Evolutionary conservation across 92 coral and sea anemone species (phyloP).

Genomic region (Pocillopora meandrina): DNA sequence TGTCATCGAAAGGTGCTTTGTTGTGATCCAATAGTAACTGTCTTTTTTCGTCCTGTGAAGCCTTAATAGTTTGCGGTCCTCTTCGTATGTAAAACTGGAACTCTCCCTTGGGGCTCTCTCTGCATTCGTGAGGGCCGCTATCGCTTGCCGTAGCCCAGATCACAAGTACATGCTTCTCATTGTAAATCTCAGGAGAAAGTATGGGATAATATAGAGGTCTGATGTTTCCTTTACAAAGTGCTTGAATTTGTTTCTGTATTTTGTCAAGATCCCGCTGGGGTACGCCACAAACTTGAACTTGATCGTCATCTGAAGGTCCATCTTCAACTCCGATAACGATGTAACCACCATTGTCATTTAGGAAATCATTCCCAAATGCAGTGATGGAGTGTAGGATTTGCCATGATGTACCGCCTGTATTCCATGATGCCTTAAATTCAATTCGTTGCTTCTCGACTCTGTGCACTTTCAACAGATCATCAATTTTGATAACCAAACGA

Average conservation of each 20-base stretch:
- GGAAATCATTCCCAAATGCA: slow-evolving; percentile 72
- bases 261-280: slow-evolving; percentile 40
- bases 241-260: slow-evolving; percentile 51
- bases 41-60: slow-evolving; percentile 24
- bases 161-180: slow-evolving; percentile 56
- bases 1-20: slow-evolving; percentile 69
- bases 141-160: slow-evolving; percentile 74
- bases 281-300: slow-evolving; percentile 51
- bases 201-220: slow-evolving; percentile 57
- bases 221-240: slow-evolving; percentile 51
- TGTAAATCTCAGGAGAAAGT: slow-evolving; percentile 58
- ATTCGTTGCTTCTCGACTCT: slow-evolving; percentile 68
- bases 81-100: slow-evolving; percentile 49
- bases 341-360: slow-evolving; percentile 78
- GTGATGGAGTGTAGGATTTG: slow-evolving; percentile 64
- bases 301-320: slow-evolving; percentile 29
- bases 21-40: slow-evolving; percentile 23
- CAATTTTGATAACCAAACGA: slow-evolving; percentile 8
- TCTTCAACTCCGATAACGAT: slow-evolving; percentile 64
- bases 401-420: slow-evolving; percentile 47
- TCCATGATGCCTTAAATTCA: slow-evolving; percentile 76
- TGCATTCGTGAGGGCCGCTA: slow-evolving; percentile 59
- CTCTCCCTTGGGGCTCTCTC: slow-evolving; percentile 49
- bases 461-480: slow-evolving; percentile 47
- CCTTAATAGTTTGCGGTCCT: slow-evolving; percentile 55